Percentiles rank a stretch among this genome's conserved stretches.
Conservation (phyloP, 2,797 vertebrate species). For the Hypotaenidia okinawae region DNA sequence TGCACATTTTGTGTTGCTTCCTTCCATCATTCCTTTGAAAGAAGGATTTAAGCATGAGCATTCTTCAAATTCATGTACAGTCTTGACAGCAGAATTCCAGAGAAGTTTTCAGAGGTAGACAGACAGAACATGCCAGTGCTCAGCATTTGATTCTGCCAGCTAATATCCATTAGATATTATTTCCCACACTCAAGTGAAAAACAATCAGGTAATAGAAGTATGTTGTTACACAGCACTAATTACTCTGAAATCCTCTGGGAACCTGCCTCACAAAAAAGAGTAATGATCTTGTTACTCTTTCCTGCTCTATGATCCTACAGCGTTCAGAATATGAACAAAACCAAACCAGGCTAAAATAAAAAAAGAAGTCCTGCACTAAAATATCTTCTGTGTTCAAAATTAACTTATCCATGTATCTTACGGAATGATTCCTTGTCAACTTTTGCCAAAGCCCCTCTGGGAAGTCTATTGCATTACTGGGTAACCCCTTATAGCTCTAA, state of each 20-base stretch:
- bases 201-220: background rate
- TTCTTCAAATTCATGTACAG: background rate
- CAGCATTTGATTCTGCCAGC: background rate
- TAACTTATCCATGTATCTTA: background rate
- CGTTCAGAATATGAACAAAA: background rate
- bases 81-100: background rate
- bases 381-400: background rate
- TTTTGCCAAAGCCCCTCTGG: background rate
- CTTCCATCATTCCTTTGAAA: background rate
- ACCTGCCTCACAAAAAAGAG: background rate
- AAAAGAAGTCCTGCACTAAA: background rate
- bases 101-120: background rate
- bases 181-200: background rate
- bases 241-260: background rate
- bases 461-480: background rate
- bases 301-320: background rate
- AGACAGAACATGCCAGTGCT: background rate
- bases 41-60: background rate
- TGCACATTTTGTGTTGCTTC: background rate
- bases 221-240: background rate
- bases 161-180: background rate
- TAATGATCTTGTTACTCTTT: background rate
- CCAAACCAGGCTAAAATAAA: background rate
- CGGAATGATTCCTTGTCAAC: fast-evolving
- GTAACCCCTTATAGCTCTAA: background rate